Percentiles rank a stretch among this genome's conserved stretches.
Evolutionary conservation across 2,888 invertebrate species (phyloP).

Genomic region (Meteorus cinctellus): DNA sequence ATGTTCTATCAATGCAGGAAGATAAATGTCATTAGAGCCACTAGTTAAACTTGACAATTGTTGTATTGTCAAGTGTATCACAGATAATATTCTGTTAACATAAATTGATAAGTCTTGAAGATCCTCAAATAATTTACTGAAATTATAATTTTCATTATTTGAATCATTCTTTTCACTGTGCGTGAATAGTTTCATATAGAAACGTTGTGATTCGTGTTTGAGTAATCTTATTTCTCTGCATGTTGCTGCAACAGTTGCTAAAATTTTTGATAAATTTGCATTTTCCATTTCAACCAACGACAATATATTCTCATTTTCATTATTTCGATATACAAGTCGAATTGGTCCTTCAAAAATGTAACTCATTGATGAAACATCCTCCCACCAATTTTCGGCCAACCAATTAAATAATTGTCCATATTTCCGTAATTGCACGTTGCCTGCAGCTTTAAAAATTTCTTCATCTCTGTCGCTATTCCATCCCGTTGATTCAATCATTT

Average conservation of each 20-base stretch:
- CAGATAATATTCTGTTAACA: constrained; percentile 61
- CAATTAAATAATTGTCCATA: constrained; percentile 76
- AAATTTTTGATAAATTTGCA: constrained; percentile 84
- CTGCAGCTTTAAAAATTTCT: constrained; percentile 73
- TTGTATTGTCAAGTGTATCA: constrained; percentile 62
- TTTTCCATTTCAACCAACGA: constrained; percentile 89
- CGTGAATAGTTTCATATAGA: constrained; percentile 74
- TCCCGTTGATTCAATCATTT: constrained; percentile 67
- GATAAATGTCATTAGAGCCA: constrained; percentile 63
- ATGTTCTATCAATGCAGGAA: constrained; percentile 74
- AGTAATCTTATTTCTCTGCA: constrained; percentile 85
- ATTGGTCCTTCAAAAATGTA: constrained; percentile 67
- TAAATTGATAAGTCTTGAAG: constrained; percentile 67
- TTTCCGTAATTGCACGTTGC: constrained; percentile 75
- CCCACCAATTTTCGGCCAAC: constrained; percentile 65
- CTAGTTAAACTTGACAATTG: constrained; percentile 65
- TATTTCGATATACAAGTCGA: constrained; percentile 72
- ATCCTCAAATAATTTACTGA: constrained; percentile 63
- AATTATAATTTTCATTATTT: constrained; percentile 55
- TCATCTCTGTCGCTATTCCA: constrained; percentile 67
- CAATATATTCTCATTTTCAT: constrained; percentile 80
- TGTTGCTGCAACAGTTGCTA: constrained; percentile 85
- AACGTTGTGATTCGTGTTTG: constrained; percentile 79
- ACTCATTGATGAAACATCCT: constrained; percentile 59
- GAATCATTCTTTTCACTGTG: constrained; percentile 70